Evolutionary conservation across 2,113 vertebrate species (phyloP).

Genomic region (Tinamus guttatus): DNA sequence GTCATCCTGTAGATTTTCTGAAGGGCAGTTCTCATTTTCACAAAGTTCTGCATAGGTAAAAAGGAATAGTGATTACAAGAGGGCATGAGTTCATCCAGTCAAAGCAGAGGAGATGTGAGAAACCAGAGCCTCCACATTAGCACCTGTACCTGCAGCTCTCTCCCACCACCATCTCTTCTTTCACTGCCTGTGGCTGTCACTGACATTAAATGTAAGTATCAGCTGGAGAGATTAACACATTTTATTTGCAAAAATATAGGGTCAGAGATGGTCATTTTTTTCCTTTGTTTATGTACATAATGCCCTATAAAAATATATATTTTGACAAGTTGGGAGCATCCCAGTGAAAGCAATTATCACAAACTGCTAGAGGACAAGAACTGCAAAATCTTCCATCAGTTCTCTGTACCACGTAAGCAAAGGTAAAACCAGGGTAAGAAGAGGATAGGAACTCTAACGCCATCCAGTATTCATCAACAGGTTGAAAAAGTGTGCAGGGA

Average conservation of each 20-base stretch:
- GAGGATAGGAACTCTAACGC: background rate
- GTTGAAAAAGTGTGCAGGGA: background rate
- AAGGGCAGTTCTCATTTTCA: background rate
- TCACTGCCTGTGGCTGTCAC: background rate
- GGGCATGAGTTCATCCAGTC: background rate
- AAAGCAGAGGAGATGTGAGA: background rate
- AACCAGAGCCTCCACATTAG: background rate
- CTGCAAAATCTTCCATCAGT: background rate
- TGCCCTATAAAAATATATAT: background rate
- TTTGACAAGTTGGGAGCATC: background rate
- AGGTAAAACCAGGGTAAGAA: background rate
- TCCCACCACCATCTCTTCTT: background rate
- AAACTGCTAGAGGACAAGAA: background rate
- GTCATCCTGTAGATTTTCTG: background rate
- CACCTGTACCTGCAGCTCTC: background rate
- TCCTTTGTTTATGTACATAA: background rate
- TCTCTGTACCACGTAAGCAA: background rate
- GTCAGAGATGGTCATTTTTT: background rate
- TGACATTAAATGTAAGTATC: background rate
- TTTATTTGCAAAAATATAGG: background rate
- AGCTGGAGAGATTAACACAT: background rate
- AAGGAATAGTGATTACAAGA: background rate
- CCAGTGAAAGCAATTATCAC: background rate
- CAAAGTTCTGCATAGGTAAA: background rate
- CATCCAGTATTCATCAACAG: background rate